Evolutionary conservation across 2,888 invertebrate species (phyloP), one percentile per base, ranked within the genome.

Genomic region (Tanypteryx hageni): DNA sequence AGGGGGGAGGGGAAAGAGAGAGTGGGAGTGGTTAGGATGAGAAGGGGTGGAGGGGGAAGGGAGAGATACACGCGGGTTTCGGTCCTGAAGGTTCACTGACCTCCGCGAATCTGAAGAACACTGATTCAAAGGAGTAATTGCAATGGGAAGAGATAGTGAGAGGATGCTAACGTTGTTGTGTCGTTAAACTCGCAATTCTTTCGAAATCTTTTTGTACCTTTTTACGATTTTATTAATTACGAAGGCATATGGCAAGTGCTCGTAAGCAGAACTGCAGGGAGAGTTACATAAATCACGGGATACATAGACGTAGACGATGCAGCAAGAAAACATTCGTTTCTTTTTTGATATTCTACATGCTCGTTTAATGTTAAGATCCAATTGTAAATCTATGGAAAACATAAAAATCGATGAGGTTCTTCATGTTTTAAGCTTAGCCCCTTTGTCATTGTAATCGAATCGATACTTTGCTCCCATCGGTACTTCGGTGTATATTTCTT

Each of bases 71-170:
- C 89, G 89, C 89, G 64, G 89, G 86, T 86, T 86, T 86, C 61
- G 89, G 89, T 44, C 9, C 89, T 64, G 64, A 11, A 44, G n/a
- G 89, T 89, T 89, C 89, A 89, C 64, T 89, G 89, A 89, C 89
- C 89, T 68, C 31, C 18, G 85, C 31, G 44, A 10, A n/a, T 44
- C 64, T 31, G 61, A 31, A 86, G 86, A 86, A 22, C 57, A 57
- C 27, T 59, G 85, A 22, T 22, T 22, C 57, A 57, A 85, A 85
- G 85, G 22, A 58, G 22, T 58, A 64, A 64, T 89, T 89, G 76
- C 76, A 76, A 76, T 27, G 0, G 27, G 44, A 27, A n/a, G 61
- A 44, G 44, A 89, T n/a, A 16, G 44, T n/a, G 89, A 44, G 44
- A 16, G n/a, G 31, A 64, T 68, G 18, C 61, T 64, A 44, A 68